Percentiles rank a stretch among this genome's conserved stretches.
Evolutionary conservation across 2,113 vertebrate genomes (phyloP).

Genomic region (Hipposideros armiger): DNA sequence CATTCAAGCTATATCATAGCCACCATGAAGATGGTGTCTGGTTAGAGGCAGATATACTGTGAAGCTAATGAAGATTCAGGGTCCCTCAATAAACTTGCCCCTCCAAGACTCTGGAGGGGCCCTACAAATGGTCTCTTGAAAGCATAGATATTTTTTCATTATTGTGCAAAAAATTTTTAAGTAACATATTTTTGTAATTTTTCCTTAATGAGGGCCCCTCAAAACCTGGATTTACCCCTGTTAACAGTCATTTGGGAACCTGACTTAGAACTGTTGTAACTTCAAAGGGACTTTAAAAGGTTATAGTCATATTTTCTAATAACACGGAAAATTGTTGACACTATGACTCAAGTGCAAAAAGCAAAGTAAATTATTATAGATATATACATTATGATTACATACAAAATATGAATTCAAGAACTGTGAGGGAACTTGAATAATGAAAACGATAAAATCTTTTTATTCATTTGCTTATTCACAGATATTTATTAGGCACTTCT

Average conservation of each 20-base stretch:
- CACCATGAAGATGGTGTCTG: neutral
- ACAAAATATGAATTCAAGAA: conserved; percentile 54
- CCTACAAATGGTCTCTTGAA: neutral
- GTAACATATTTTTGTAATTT: conserved; percentile 19
- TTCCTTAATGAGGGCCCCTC: neutral
- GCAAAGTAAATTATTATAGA: conserved; percentile 1
- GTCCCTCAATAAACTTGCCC: neutral
- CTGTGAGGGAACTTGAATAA: conserved; percentile 17
- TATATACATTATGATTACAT: neutral
- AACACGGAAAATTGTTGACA: conserved; percentile 7
- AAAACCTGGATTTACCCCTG: neutral
- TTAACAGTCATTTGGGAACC: conserved; percentile 21
- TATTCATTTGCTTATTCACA: conserved; percentile 46
- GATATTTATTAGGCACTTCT: conserved; percentile 40
- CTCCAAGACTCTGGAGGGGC: neutral
- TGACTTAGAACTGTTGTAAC: conserved; percentile 26
- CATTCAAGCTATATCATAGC: neutral
- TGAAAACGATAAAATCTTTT: conserved; percentile 38
- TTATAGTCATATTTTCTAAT: conserved; percentile 29
- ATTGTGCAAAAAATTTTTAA: neutral
- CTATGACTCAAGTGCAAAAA: conserved; percentile 54
- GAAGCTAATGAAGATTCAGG: conserved; percentile 23
- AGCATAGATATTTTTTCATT: conserved; percentile 11
- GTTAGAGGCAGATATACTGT: neutral
- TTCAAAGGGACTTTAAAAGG: conserved; percentile 55